Conservation (phyloP, 2,113 vertebrate species). For the Poeciliopsis turrubarensis region DNA sequence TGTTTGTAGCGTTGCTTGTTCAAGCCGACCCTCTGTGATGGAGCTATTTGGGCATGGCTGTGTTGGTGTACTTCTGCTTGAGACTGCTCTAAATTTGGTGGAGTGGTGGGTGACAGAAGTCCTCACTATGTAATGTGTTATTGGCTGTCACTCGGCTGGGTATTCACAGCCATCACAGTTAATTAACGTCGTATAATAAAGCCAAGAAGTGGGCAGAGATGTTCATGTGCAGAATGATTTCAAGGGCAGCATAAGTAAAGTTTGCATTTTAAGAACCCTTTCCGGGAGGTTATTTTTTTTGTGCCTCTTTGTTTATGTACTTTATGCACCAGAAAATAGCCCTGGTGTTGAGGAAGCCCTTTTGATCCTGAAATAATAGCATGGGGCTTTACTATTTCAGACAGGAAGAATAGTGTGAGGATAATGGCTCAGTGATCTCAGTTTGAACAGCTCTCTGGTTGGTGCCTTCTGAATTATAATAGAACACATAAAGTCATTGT, state of each 20-base stretch:
- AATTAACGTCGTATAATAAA: slow-evolving; percentile 56
- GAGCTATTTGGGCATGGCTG: slow-evolving; percentile 21
- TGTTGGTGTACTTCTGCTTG: slow-evolving; percentile 13
- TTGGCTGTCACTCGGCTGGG: slow-evolving; percentile 54
- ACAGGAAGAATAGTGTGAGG: too few relatives aligned
- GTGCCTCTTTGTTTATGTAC: background rate
- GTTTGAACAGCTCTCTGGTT: too few relatives aligned
- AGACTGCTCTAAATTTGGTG: slow-evolving; percentile 12
- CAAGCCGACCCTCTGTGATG: slow-evolving; percentile 20
- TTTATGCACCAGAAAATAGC: too few relatives aligned
- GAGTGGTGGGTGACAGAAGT: slow-evolving; percentile 49
- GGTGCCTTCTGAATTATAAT: too few relatives aligned
- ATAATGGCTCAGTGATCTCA: too few relatives aligned
- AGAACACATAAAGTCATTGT: too few relatives aligned
- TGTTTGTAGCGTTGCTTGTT: slow-evolving; percentile 20
- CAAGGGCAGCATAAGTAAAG: slow-evolving; percentile 37
- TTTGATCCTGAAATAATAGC: too few relatives aligned
- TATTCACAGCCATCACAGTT: slow-evolving; percentile 61
- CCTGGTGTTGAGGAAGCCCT: too few relatives aligned
- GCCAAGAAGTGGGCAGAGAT: slow-evolving; percentile 22
- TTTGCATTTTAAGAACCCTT: background rate
- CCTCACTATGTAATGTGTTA: slow-evolving; percentile 40
- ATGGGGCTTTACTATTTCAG: too few relatives aligned
- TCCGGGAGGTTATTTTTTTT: background rate
- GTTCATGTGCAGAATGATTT: slow-evolving; percentile 26